A percentile compares a stretch with the other conserved stretches of the same genome.
Evolutionary conservation across 2,797 vertebrate genomes (phyloP).

Genomic region (Pipistrellus pygmaeus): DNA sequence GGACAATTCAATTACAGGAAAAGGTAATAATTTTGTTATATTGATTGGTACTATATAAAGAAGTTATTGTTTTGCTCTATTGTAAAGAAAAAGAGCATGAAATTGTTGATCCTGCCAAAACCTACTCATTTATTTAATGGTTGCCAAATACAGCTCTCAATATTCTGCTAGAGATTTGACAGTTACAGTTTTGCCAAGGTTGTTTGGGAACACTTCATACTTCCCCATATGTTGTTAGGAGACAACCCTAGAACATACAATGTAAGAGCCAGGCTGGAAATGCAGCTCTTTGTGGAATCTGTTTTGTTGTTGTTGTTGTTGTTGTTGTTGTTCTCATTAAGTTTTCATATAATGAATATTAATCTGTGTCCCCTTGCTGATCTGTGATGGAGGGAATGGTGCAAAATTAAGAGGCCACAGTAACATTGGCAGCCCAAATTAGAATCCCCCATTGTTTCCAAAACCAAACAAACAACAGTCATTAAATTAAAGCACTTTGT

Average conservation of each 20-base stretch:
- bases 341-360: not conserved
- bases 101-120: constrained; percentile 28
- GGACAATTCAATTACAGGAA: constrained; percentile 11
- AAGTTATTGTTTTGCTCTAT: not conserved
- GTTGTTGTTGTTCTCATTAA: not conserved
- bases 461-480: constrained; percentile 11
- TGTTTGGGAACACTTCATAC: constrained; percentile 51
- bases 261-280: constrained; percentile 33
- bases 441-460: not conserved
- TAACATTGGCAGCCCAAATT: not conserved
- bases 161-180: constrained; percentile 54
- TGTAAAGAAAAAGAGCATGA: not conserved
- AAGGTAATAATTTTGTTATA: not conserved
- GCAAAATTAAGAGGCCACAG: constrained; percentile 12
- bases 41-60: constrained; percentile 19
- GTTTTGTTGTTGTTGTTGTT: not conserved
- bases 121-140: constrained; percentile 14
- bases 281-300: not conserved
- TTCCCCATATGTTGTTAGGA: constrained; percentile 43
- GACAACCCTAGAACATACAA: constrained; percentile 58
- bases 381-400: not conserved
- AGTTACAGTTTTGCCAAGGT: constrained; percentile 26
- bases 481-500: constrained; percentile 14
- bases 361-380: not conserved
- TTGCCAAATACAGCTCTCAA: constrained; percentile 44